Base-by-base conservation (phyloP, 2,113 vertebrate species). In the Choloepus hoffmanni region DNA sequence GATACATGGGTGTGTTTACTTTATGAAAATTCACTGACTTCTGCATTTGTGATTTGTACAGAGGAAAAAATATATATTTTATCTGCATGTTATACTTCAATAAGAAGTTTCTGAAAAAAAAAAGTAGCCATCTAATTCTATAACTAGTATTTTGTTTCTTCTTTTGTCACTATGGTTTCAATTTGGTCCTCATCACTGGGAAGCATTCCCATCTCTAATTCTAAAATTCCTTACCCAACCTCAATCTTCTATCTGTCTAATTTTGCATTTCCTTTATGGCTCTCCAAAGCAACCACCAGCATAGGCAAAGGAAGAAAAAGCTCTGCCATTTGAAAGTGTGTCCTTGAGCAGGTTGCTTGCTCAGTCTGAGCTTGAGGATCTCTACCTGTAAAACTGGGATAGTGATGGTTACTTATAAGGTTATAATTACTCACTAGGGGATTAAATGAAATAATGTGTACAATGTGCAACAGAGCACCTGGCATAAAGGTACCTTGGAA, bases 1-100 rank as follows among this genome's bases (percentile, higher is more conserved):
- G 11, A 70, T 88, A 48, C 1, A 15, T 23, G 40, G 12, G 7
- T 68, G 6, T 68, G 14, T 58, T 87, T 23, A 89, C 76, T 92
- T 83, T 36, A 86, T 70, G n/a, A 95, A 95, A 95, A 83, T 68
- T 88, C 30, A 50, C 53, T 30, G 14, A 53, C 8, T 95, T 72
- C 77, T 85, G 10, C 10, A 19, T 7, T 82, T 67, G 67, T 9
- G 1, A 76, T 77, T 74, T 84, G 19, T 76, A 13, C 1, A 48
- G 36, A 36, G 36, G 36, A 36, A 36, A 36, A 36, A 36, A 36
- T 36, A 36, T 36, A 67, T 83, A 73, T 48, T 70, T 30, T 85
- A 48, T 76, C 70, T 79, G 53, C 21, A 45, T 45, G 36, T 81
- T 84, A n/a, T 63, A 43, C 19, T 30, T 86, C 23, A 79, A 18